These are phyloP conservation scores for Actias luna DNA, from an alignment of 2,888 invertebrate species.

Conservation along the genomic window DNA sequence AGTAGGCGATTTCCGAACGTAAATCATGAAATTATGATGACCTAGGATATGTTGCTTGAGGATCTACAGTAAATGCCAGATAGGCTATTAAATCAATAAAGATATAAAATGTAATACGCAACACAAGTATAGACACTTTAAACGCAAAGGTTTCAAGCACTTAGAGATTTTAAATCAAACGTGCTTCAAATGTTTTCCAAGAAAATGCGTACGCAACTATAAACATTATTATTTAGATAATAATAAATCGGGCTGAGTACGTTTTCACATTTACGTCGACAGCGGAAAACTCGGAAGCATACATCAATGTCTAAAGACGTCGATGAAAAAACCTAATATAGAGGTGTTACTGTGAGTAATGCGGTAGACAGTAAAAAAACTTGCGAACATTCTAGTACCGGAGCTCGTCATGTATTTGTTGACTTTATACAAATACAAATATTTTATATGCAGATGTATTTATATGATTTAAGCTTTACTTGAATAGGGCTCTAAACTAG, in stretches of 20 bases:
- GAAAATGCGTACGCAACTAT: not conserved
- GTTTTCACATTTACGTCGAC: conserved; percentile 4
- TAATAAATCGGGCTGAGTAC: not conserved
- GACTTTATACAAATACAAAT: not conserved
- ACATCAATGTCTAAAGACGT: conserved; percentile 17
- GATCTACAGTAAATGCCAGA: no score
- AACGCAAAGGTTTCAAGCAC: no score
- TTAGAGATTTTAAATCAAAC: not conserved
- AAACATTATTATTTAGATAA: conserved; percentile 6
- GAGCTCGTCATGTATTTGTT: conserved; percentile 27
- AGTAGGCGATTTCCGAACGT: no score
- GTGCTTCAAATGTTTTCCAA: no score
- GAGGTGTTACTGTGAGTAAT: conserved; percentile 35
- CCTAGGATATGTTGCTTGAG: no score
- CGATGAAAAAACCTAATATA: conserved; percentile 18
- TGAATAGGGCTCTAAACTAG: no score
- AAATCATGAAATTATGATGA: no score
- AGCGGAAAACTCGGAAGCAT: conserved; percentile 16
- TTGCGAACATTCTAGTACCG: conserved; percentile 28
- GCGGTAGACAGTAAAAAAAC: conserved; percentile 30
- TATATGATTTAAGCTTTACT: no score
- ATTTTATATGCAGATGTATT: no score
- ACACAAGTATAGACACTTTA: no score
- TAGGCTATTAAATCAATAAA: no score
- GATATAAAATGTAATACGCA: no score